Conservation (phyloP, 2,797 vertebrate genomes). For the Peromyscus nudipes region DNA sequence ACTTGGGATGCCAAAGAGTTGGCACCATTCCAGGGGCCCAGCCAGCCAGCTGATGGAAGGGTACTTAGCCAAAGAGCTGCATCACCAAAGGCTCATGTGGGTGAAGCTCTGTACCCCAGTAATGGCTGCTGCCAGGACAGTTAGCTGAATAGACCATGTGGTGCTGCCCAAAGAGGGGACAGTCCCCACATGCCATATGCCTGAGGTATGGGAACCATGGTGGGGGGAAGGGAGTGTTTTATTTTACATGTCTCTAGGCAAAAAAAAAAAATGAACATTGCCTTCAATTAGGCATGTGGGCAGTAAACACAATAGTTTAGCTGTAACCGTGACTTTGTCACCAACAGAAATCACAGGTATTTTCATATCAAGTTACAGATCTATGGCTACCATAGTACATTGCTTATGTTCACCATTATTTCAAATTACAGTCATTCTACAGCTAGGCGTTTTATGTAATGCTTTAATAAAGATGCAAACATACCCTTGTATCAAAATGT, state of each 20-base stretch:
- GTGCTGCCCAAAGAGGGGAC: neutral
- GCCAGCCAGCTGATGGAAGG: accelerated
- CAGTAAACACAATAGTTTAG: neutral
- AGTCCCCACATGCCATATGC: neutral
- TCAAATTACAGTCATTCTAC: neutral
- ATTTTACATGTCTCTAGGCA: neutral
- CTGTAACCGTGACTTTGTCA: neutral
- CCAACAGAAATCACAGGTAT: neutral
- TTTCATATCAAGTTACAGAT: neutral
- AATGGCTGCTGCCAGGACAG: neutral
- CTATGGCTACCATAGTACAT: accelerated
- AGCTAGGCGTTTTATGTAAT: neutral
- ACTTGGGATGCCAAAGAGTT: too few species aligned
- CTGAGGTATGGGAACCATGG: accelerated
- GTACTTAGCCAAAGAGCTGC: accelerated
- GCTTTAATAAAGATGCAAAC: conserved; percentile 43
- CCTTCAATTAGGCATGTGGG: neutral
- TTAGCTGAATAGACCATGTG: neutral
- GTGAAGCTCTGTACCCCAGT: accelerated
- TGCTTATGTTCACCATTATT: neutral
- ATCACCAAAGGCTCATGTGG: accelerated
- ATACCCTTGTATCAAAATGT: neutral
- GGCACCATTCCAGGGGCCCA: accelerated
- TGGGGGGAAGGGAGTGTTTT: accelerated
- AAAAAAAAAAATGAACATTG: neutral